Evolutionary conservation across 1,140 invertebrate species (phyloP), one percentile per base, ranked within the genome.

Genomic region (Lepidurus arcticus): DNA sequence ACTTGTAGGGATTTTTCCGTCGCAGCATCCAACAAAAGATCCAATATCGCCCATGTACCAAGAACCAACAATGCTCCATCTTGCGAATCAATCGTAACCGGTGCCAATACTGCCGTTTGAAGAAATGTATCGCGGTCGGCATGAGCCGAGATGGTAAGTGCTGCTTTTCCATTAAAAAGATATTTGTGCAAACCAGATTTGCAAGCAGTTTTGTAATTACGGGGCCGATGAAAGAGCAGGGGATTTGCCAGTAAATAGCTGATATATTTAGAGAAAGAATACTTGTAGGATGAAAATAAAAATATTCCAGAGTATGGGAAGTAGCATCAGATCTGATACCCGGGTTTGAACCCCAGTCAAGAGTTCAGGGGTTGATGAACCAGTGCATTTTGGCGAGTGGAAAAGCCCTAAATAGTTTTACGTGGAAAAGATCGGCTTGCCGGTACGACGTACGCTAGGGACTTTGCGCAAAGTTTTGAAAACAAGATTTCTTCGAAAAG

Each of bases 91-190:
- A 98, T 89, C 90, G 97, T 84, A 98, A 98, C 87, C 91, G 96
- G 82, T 98, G 97, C 87, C 96, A 98, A 85, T 97, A 96, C 86
- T 98, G 96, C 88, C 89, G 97, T 81, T 90, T 98, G 82, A 98
- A 98, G 88, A 98, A 98, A 89, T 98, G 97, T 88, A 96, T 98
- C 85, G 93, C 94, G 77, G 96, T 98, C 80, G 97, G 97, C 85
- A 98, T 98, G 97, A 97, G 95, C 86, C 90, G 95, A 88, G 96
- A 98, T 90, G 96, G 96, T 98, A 84, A 91, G 91, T 88, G 75
- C 78, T 74, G 11, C 11, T 78, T 78, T 73, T 79, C 79, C 24
- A n/a, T 78, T 42, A 9, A 77, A 77, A 44, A 78, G 65, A 47
- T 44, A 73, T n/a, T n/a, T 73, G 4, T 73, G 24, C 65, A n/a